A percentile compares a stretch with the other conserved stretches of the same genome.
These are phyloP conservation scores for Epinotia nisella DNA, from an alignment of 2,888 invertebrate species.

Conservation along the genomic window DNA sequence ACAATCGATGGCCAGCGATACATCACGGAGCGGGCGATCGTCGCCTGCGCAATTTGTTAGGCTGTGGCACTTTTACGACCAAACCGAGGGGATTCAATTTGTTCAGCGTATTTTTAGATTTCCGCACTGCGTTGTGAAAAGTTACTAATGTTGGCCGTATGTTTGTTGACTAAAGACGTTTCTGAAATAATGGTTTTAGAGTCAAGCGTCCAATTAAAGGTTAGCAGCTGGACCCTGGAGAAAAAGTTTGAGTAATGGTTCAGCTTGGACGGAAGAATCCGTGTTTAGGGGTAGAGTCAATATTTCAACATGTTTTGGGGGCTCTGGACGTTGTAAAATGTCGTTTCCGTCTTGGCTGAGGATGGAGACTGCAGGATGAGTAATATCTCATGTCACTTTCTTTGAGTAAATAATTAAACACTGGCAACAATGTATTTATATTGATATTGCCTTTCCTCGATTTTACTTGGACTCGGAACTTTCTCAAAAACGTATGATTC, in stretches of 20 bases:
- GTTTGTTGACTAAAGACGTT: conserved; percentile 11
- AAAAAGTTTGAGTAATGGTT: conserved; percentile 38
- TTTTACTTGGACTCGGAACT: too few species aligned
- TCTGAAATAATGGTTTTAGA: neutral
- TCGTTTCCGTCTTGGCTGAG: neutral
- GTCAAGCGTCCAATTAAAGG: conserved; percentile 38
- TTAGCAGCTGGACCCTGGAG: conserved; percentile 41
- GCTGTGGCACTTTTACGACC: conserved; percentile 62
- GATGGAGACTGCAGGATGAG: neutral
- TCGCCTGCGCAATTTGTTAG: conserved; percentile 63
- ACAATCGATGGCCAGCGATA: conserved; percentile 26
- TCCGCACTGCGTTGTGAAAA: conserved; percentile 54
- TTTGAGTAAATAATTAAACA: too few species aligned
- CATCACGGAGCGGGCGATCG: conserved; percentile 27
- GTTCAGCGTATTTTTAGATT: conserved; percentile 69
- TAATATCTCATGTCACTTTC: neutral
- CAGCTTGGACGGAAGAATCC: conserved; percentile 21
- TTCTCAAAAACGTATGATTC: too few species aligned
- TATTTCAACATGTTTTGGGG: conserved; percentile 34
- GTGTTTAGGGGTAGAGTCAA: conserved; percentile 19
- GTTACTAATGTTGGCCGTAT: neutral
- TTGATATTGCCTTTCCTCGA: too few species aligned
- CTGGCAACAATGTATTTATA: too few species aligned
- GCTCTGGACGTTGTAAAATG: neutral
- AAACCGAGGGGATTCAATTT: conserved; percentile 64